Evolutionary conservation across 2,888 invertebrate species (phyloP).

Genomic region (Cephus sareptanus): DNA sequence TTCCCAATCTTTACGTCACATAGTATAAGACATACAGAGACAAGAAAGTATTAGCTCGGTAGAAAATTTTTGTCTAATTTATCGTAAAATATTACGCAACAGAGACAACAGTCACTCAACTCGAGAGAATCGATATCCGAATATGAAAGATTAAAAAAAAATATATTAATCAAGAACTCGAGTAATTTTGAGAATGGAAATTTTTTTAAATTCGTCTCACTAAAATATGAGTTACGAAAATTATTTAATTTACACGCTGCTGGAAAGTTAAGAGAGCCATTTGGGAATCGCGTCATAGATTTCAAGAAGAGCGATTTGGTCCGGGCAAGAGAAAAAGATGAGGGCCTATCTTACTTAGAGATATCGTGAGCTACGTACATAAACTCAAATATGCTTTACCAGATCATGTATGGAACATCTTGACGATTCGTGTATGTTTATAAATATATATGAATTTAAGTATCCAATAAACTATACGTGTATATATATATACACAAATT

Average conservation of each 20-base stretch:
- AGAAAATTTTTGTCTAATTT: too few relatives aligned
- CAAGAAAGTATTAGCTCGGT: too few relatives aligned
- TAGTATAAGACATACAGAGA: too few relatives aligned
- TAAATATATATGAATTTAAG: neutral
- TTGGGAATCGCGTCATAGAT: neutral
- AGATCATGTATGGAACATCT: neutral
- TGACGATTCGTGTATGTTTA: neutral
- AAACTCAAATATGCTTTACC: neutral
- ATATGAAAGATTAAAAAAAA: neutral
- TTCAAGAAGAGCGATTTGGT: neutral
- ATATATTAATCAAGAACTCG: too few relatives aligned
- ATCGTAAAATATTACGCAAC: neutral
- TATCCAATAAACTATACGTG: too few relatives aligned
- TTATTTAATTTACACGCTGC: too few relatives aligned
- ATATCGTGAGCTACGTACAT: neutral
- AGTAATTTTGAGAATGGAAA: too few relatives aligned
- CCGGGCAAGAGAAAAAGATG: neutral
- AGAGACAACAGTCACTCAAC: neutral
- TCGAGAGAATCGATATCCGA: neutral
- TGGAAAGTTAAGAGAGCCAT: too few relatives aligned
- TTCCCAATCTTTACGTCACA: too few relatives aligned
- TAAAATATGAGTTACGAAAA: too few relatives aligned
- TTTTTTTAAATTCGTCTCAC: too few relatives aligned
- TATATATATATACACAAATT: neutral
- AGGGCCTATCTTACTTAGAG: neutral